These are phyloP conservation scores for Aleiodes leptofemur DNA, from an alignment of 2,888 invertebrate genomes.

Conservation along the genomic window DNA sequence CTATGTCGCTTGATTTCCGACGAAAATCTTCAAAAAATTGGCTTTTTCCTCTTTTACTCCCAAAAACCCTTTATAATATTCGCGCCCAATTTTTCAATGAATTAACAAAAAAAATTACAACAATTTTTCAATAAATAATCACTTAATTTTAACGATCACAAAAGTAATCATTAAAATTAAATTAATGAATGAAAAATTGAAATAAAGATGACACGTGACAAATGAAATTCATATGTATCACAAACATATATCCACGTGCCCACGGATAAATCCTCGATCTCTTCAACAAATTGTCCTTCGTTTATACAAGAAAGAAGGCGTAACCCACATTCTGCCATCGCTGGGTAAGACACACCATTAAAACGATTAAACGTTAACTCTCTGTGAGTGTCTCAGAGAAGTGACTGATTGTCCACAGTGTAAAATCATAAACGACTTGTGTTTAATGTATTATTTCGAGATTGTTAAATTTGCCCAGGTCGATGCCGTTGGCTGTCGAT, in stretches of 20 bases:
- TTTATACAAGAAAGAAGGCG: slow-evolving; percentile 44
- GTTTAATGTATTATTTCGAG: not conserved
- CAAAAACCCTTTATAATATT: too few relatives aligned
- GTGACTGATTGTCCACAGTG: slow-evolving; percentile 36
- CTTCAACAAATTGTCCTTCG: slow-evolving; percentile 50
- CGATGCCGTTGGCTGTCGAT: slow-evolving; percentile 30
- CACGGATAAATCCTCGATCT: slow-evolving; percentile 8
- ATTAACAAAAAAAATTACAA: too few relatives aligned
- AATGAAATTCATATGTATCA: slow-evolving; percentile 44
- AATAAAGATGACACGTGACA: slow-evolving; percentile 53
- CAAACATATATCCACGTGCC: slow-evolving; percentile 8
- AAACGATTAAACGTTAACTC: slow-evolving; percentile 29
- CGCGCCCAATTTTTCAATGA: too few relatives aligned
- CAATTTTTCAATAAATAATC: not conserved
- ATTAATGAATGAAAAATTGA: slow-evolving; percentile 1
- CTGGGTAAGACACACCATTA: slow-evolving; percentile 26
- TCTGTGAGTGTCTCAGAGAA: slow-evolving; percentile 9
- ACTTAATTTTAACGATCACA: slow-evolving; percentile 26
- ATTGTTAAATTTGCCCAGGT: not conserved
- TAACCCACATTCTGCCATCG: slow-evolving; percentile 53
- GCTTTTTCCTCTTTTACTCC: too few relatives aligned
- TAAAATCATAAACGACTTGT: slow-evolving; percentile 8
- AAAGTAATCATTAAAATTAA: slow-evolving; percentile 8
- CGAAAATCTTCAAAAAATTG: too few relatives aligned
- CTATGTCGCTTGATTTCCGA: too few relatives aligned